Percentiles rank a stretch among this genome's conserved stretches.
These are phyloP conservation scores for Hemistola chrysoprasaria DNA, from an alignment of 2,888 invertebrate genomes.

Conservation along the genomic window DNA sequence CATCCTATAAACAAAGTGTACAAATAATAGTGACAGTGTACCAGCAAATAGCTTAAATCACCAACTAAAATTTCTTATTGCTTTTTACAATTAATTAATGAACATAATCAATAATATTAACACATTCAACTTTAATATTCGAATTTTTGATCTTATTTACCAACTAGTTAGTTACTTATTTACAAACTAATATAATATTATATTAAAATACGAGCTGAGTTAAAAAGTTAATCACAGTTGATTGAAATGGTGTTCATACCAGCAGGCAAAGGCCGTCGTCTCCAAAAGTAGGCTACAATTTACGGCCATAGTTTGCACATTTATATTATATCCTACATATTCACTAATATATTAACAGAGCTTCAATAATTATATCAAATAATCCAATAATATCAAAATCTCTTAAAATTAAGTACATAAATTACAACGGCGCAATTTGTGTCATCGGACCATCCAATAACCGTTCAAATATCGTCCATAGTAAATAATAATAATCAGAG, in stretches of 20 bases:
- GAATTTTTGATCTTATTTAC: conserved; percentile 53
- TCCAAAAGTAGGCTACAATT: conserved; percentile 52
- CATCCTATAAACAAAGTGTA: too few species aligned
- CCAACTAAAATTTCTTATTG: conserved; percentile 27
- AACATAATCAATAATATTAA: conserved; percentile 25
- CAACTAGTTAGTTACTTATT: conserved; percentile 48
- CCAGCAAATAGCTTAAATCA: conserved; percentile 20
- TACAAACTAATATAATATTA: conserved; percentile 44
- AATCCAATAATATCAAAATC: conserved; percentile 53
- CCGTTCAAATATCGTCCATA: conserved; percentile 15
- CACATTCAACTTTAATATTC: conserved; percentile 37
- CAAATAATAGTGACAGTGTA: conserved; percentile 15
- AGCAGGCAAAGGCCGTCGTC: conserved; percentile 44
- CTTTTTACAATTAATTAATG: conserved; percentile 37
- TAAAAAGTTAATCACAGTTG: conserved; percentile 76
- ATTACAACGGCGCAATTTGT: conserved; percentile 42
- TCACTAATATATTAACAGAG: conserved; percentile 39
- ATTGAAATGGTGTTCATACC: conserved; percentile 64
- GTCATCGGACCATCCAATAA: conserved; percentile 23
- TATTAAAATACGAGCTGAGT: conserved; percentile 59
- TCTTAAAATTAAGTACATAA: conserved; percentile 69
- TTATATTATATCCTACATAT: conserved; percentile 38
- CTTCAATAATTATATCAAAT: conserved; percentile 38
- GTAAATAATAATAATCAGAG: conserved; percentile 11
- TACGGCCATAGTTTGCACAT: conserved; percentile 52